phyloP scores from a whole-genome alignment of 1,140 invertebrate species.

The Drosophila subpulchrella region DNA sequence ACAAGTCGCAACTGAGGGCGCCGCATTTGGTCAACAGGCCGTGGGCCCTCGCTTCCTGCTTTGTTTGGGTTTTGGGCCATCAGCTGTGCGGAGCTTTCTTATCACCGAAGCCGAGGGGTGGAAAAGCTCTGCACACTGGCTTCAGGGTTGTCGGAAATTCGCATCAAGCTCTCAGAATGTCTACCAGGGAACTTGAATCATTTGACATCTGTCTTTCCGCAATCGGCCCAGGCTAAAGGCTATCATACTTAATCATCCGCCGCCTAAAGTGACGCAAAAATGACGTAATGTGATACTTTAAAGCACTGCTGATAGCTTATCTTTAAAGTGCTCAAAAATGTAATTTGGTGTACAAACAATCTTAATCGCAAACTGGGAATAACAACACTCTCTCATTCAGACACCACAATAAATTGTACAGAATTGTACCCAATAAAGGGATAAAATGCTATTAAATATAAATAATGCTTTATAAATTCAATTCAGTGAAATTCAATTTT shows the following conservation, averaged over 20 bases:
- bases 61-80: conserved; percentile 56
- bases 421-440: not conserved
- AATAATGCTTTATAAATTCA: too few relatives aligned
- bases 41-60: conserved; percentile 44
- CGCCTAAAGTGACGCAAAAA: not conserved
- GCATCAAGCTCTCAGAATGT: not conserved
- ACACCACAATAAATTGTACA: not conserved
- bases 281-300: not conserved
- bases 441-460: too few relatives aligned
- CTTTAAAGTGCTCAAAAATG: not conserved
- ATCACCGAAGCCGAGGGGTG: conserved; percentile 64
- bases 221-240: not conserved
- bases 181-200: not conserved
- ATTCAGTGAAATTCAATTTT: too few relatives aligned
- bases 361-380: not conserved
- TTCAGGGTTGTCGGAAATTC: not conserved
- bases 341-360: not conserved
- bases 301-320: conserved; percentile 16
- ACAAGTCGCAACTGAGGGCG: conserved; percentile 57
- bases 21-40: conserved; percentile 34
- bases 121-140: conserved; percentile 70
- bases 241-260: not conserved
- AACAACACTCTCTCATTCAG: too few relatives aligned
- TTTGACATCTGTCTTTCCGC: not conserved
- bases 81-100: conserved; percentile 77